Evolutionary conservation across 2,888 invertebrate species (phyloP).

Genomic region (Aphidoletes aphidimyza): DNA sequence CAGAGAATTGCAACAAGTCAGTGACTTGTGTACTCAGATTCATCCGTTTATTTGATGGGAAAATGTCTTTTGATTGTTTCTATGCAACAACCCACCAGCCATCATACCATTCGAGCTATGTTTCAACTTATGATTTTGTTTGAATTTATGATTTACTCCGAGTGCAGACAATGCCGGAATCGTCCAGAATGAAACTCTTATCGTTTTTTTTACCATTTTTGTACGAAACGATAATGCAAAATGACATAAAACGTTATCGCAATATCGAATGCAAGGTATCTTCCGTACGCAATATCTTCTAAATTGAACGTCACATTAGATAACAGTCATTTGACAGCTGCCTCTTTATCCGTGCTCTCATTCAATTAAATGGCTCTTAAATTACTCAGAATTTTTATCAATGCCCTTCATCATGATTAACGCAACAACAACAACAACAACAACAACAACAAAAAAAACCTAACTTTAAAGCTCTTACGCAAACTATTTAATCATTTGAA

Average conservation of each 20-base stretch:
- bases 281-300: not conserved
- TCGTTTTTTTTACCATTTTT: not conserved
- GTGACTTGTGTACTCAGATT: no score
- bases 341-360: no score
- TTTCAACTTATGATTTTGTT: conserved; percentile 12
- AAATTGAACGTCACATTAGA: not conserved
- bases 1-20: no score
- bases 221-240: not conserved
- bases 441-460: no score
- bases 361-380: conserved; percentile 36
- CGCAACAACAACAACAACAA: no score
- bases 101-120: not conserved
- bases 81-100: no score
- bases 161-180: not conserved
- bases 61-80: no score
- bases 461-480: no score
- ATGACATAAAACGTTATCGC: not conserved
- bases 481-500: no score
- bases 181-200: not conserved
- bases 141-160: not conserved
- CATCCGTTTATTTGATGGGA: no score
- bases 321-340: not conserved
- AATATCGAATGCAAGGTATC: not conserved
- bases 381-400: not conserved
- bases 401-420: no score